Evolutionary conservation across 2,797 vertebrate genomes (phyloP).

Genomic region (Rhinatrema bivittatum): DNA sequence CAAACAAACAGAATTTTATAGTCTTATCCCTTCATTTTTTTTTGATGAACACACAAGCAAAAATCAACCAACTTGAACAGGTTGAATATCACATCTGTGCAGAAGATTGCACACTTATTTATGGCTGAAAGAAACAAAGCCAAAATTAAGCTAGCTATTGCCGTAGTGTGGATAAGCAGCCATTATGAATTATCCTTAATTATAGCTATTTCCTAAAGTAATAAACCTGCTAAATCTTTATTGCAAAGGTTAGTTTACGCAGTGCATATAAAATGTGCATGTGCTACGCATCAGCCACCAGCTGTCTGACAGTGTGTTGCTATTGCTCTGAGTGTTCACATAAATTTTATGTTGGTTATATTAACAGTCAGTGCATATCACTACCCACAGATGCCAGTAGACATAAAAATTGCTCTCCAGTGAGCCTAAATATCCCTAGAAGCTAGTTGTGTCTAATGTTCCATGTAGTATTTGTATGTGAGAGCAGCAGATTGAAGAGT

Average conservation of each 20-base stretch:
- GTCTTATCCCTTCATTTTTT: conserved; percentile 46
- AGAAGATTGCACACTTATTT: conserved; percentile 61
- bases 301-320: conserved; percentile 74
- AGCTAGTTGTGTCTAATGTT: conserved; percentile 88
- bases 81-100: conserved; percentile 66
- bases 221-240: conserved; percentile 94
- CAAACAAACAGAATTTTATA: conserved; percentile 40
- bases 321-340: conserved; percentile 66
- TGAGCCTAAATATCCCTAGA: conserved; percentile 71
- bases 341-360: conserved; percentile 93
- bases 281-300: conserved; percentile 57
- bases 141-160: conserved; percentile 79
- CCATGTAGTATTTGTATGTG: conserved; percentile 89
- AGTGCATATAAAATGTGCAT: conserved; percentile 68
- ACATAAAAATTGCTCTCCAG: conserved; percentile 93
- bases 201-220: conserved; percentile 94
- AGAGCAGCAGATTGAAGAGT: conserved; percentile 83
- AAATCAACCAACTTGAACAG: conserved; percentile 57
- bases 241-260: conserved; percentile 90
- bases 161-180: conserved; percentile 71
- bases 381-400: conserved; percentile 95
- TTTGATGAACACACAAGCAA: conserved; percentile 52
- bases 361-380: conserved; percentile 88
- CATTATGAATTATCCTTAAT: conserved; percentile 98
- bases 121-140: conserved; percentile 58